phyloP scores from a whole-genome alignment of 2,113 vertebrate species.

The Sula dactylatra region DNA sequence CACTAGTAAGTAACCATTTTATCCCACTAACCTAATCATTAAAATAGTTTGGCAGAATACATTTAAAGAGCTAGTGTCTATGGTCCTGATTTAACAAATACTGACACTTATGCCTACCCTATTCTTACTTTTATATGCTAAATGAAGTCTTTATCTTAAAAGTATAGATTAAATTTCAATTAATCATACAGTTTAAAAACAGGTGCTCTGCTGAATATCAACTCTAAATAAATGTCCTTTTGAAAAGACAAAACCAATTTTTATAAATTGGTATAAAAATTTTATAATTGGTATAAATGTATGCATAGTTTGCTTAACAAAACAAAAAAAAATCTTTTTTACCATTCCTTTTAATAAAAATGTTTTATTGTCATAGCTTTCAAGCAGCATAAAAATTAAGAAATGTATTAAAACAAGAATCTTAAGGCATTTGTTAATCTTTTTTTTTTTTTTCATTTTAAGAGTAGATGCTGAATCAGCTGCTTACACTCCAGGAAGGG shows the following conservation, averaged over 20 bases:
- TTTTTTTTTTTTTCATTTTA: neutral
- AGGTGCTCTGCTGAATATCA: neutral
- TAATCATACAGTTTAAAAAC: neutral
- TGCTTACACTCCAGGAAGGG: neutral
- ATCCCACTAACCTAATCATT: neutral
- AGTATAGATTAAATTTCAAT: neutral
- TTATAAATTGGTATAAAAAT: neutral
- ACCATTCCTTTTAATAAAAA: neutral
- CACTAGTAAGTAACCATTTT: neutral
- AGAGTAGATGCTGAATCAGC: neutral
- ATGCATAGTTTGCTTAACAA: neutral
- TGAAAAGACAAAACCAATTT: neutral
- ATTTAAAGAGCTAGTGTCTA: neutral
- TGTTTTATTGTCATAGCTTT: neutral
- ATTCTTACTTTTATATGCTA: neutral
- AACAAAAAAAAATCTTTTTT: neutral
- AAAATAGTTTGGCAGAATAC: neutral
- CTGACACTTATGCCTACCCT: neutral
- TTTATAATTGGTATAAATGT: neutral
- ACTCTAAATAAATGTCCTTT: neutral
- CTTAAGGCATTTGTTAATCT: neutral
- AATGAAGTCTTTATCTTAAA: neutral
- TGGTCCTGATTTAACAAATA: neutral
- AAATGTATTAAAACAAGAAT: neutral
- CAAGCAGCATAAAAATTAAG: neutral